phyloP scores from a whole-genome alignment of 2,888 invertebrate species.

The Plagiodera versicolora region DNA sequence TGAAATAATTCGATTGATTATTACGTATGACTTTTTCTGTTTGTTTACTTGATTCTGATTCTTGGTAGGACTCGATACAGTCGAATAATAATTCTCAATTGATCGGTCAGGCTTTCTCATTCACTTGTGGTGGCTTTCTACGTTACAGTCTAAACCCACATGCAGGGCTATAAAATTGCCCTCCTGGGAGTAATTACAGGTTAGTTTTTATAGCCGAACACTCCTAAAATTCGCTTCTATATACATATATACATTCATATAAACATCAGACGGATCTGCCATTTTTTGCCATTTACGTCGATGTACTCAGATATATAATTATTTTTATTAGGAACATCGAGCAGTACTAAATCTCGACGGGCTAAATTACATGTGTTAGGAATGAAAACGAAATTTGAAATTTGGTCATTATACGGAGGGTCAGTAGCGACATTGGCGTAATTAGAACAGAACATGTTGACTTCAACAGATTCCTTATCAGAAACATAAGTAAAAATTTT shows the following conservation, averaged over 20 bases:
- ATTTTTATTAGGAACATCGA: background rate
- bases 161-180: conserved; percentile 33
- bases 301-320: background rate
- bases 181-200: conserved; percentile 37
- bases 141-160: background rate
- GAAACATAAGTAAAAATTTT: too few species aligned
- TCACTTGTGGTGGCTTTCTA: background rate
- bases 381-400: background rate
- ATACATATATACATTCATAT: too few species aligned
- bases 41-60: too few species aligned
- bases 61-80: too few species aligned
- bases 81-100: too few species aligned
- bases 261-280: background rate
- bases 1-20: too few species aligned
- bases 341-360: background rate
- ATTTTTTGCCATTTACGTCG: background rate
- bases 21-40: too few species aligned
- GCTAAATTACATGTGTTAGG: background rate
- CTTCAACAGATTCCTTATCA: too few species aligned
- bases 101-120: too few species aligned
- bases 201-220: conserved; percentile 32
- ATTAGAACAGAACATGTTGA: too few species aligned
- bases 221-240: conserved; percentile 30
- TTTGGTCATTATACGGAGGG: background rate
- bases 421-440: too few species aligned